A percentile compares a stretch with the other conserved stretches of the same genome.
Conservation (phyloP, 2,113 vertebrate species). For the Kryptolebias marmoratus region DNA sequence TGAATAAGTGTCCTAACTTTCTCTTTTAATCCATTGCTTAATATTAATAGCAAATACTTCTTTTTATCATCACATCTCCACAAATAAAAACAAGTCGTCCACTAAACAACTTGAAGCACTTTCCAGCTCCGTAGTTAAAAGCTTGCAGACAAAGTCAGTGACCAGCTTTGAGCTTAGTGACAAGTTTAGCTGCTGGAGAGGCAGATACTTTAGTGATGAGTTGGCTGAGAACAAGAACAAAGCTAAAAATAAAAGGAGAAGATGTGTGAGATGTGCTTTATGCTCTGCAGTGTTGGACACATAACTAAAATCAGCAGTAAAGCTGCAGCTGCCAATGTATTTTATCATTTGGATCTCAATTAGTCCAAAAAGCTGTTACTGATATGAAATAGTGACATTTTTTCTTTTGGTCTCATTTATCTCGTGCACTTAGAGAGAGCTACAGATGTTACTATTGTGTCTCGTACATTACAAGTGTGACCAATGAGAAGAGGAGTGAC, state of each 20-base stretch:
- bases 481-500: slow-evolving; percentile 11
- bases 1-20: not conserved
- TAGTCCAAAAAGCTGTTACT: no score
- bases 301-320: no score
- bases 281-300: no score
- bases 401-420: not conserved
- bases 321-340: no score
- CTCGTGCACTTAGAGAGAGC: not conserved
- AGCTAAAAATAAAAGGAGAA: no score
- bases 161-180: not conserved
- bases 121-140: not conserved
- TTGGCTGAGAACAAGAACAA: not conserved
- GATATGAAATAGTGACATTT: not conserved
- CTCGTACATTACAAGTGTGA: not conserved
- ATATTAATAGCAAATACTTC: not conserved
- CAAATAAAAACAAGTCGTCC: no score
- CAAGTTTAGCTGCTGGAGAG: not conserved
- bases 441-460: not conserved
- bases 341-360: no score
- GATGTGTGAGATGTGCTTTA: no score
- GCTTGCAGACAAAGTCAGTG: not conserved
- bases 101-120: no score
- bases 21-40: not conserved
- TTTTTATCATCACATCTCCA: no score
- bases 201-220: not conserved